phyloP scores from a whole-genome alignment of 2,797 vertebrate genomes.

The Pipistrellus nathusii region DNA sequence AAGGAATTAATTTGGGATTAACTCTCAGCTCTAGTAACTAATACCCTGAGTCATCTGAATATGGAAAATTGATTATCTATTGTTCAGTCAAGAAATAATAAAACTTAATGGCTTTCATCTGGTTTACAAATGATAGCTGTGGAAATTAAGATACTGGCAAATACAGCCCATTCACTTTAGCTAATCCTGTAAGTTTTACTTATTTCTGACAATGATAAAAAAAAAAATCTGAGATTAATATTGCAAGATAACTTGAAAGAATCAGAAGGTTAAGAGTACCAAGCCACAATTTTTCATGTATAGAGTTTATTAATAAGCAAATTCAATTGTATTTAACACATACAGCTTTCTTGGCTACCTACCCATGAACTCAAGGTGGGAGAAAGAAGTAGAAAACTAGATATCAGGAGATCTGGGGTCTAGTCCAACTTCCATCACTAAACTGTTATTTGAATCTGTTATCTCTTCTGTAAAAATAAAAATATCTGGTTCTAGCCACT shows the following conservation, averaged over 20 bases:
- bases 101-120: constrained; percentile 38
- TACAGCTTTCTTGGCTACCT: not conserved
- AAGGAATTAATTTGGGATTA: constrained; percentile 24
- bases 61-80: constrained; percentile 11
- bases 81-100: constrained; percentile 19
- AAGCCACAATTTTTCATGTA: constrained; percentile 39
- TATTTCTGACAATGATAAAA: not conserved
- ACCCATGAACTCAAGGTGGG: constrained; percentile 30
- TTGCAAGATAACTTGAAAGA: constrained; percentile 45
- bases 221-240: constrained; percentile 55
- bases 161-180: constrained; percentile 6
- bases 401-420: not conserved
- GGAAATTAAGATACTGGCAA: constrained; percentile 50
- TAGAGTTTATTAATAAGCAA: constrained; percentile 17
- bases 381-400: constrained; percentile 45
- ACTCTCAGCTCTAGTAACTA: constrained; percentile 27
- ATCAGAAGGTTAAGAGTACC: constrained; percentile 43
- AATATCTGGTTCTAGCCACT: constrained; percentile 26
- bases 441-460: constrained; percentile 41
- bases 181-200: constrained; percentile 18
- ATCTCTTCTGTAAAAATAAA: constrained; percentile 57
- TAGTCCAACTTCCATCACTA: not conserved
- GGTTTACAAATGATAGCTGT: constrained; percentile 26
- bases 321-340: constrained; percentile 30
- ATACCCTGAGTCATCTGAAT: not conserved